These are phyloP conservation scores for Galago senegalensis DNA, from an alignment of 2,797 vertebrate genomes.

Conservation along the genomic window DNA sequence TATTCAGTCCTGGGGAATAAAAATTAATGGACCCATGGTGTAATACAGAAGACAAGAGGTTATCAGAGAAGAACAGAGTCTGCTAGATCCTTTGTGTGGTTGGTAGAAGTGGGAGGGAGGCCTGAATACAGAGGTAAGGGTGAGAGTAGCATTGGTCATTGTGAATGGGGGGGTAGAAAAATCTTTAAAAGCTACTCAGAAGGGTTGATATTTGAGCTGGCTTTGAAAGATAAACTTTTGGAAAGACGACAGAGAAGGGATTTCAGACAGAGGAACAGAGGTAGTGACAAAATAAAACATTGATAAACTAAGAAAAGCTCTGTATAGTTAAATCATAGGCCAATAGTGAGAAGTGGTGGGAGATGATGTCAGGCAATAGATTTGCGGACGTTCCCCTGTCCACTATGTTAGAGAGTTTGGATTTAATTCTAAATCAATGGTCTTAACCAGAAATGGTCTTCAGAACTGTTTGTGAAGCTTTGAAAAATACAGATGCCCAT, in stretches of 20 bases:
- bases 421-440: constrained; percentile 26
- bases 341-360: background rate
- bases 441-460: background rate
- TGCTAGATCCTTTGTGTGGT: background rate
- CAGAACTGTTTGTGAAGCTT: background rate
- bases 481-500: background rate
- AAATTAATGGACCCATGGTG: background rate
- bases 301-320: background rate
- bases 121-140: background rate
- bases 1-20: background rate
- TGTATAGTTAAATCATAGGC: background rate
- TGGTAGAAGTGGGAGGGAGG: background rate
- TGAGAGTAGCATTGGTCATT: accelerated
- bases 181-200: background rate
- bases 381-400: background rate
- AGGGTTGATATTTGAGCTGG: background rate
- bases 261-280: background rate
- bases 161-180: background rate
- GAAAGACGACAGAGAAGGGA: background rate
- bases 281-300: background rate
- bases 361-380: background rate
- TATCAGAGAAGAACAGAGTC: background rate
- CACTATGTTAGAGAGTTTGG: background rate
- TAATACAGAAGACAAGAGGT: background rate
- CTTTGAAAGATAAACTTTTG: background rate